A percentile compares a stretch with the other conserved stretches of the same genome.
Evolutionary conservation across 2,113 vertebrate genomes (phyloP).

Genomic region (Connochaetes taurinus): DNA sequence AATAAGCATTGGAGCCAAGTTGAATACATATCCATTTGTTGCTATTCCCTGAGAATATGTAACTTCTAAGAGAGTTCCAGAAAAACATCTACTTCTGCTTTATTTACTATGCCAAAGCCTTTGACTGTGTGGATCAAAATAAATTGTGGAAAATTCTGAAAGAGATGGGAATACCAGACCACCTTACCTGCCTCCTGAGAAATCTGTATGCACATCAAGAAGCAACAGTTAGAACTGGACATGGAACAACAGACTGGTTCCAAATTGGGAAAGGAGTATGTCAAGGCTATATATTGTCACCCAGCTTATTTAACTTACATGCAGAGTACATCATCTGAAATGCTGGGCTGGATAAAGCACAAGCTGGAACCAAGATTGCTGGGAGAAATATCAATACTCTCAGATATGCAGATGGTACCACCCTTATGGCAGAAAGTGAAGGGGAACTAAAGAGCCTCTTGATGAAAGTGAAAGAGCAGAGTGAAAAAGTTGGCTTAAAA

Average conservation of each 20-base stretch:
- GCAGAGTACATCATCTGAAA: neutral
- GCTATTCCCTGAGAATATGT: neutral
- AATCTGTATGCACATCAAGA: neutral
- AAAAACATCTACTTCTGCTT: neutral
- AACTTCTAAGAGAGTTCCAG: neutral
- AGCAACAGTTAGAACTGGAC: neutral
- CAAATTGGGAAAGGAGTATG: neutral
- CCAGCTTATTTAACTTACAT: neutral
- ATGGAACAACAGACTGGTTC: neutral
- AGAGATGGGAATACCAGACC: neutral
- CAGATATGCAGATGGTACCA: neutral
- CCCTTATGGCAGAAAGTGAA: neutral
- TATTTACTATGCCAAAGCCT: neutral
- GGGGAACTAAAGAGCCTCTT: neutral
- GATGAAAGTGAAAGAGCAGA: neutral
- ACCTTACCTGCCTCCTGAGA: neutral
- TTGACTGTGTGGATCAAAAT: neutral
- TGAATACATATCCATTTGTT: neutral
- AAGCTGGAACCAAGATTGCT: neutral
- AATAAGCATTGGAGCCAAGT: neutral
- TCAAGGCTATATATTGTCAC: neutral
- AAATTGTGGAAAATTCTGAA: neutral
- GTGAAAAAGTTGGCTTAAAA: neutral
- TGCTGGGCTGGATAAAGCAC: neutral
- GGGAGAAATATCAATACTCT: neutral